phyloP scores from a whole-genome alignment of 1,140 invertebrate species.

The Anoplolepis gracilipes region DNA sequence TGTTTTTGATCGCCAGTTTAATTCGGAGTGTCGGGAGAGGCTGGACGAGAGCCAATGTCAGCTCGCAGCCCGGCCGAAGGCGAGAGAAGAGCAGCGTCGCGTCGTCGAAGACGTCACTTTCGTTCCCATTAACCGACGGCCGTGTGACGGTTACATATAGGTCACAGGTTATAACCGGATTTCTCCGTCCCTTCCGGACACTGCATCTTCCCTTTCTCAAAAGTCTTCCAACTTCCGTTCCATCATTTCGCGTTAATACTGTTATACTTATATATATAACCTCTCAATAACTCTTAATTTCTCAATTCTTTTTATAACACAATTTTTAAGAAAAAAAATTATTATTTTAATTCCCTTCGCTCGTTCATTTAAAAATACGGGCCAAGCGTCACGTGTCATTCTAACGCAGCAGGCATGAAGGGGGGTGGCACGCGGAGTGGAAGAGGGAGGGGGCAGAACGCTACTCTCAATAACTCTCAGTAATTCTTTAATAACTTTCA shows the following conservation, averaged over 20 bases:
- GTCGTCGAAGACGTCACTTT: slow-evolving; percentile 54
- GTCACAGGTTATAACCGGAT: slow-evolving; percentile 13
- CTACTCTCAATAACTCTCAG: too few relatives aligned
- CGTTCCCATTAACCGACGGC: slow-evolving; percentile 46
- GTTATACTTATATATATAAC: too few relatives aligned
- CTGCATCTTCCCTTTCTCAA: neutral
- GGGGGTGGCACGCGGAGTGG: too few relatives aligned
- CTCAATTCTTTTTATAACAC: neutral
- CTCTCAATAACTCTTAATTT: too few relatives aligned
- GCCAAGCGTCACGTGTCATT: too few relatives aligned
- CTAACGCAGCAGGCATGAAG: too few relatives aligned
- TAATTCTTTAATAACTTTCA: too few relatives aligned
- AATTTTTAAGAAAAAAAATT: neutral
- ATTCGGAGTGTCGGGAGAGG: slow-evolving; percentile 31
- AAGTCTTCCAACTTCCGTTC: neutral
- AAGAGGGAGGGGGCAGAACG: too few relatives aligned
- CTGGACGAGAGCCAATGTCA: slow-evolving; percentile 64
- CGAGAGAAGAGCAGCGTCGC: neutral
- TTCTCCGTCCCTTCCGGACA: neutral
- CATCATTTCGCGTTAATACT: neutral
- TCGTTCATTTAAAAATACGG: neutral
- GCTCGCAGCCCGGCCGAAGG: slow-evolving; percentile 25
- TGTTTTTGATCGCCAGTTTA: slow-evolving; percentile 46
- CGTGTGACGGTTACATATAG: slow-evolving; percentile 18
- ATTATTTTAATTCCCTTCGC: neutral